Base-by-base conservation (phyloP, 2,797 vertebrate species). In the Sebastes steindachneri region DNA sequence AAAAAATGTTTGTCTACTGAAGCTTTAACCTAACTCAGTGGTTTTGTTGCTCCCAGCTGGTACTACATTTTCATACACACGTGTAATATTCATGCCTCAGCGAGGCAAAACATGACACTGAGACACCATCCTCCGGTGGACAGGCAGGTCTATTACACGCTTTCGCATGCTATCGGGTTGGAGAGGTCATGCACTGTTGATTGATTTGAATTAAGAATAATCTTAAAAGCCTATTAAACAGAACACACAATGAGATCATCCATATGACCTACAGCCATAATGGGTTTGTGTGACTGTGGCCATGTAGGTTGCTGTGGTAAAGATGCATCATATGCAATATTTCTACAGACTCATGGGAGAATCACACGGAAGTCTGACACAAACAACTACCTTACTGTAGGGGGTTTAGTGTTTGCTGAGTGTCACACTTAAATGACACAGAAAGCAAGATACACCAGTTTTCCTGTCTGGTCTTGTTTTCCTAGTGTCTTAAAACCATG, bases 401-500 rank as follows among this genome's bases (percentile, higher is more conserved):
- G 31, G 17, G n/a, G 17, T 29, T 51, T 26, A 26, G 12, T 9
- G 26, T 75, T 72, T 26, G 6, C 5, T 5, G 1, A 48, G 17
- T 14, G 26, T 58, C 66, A 64, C 19, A 21, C 14, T 48, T 65
- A 6, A 35, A 48, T 28, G 17, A n/a, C 60, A 64, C 10, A 58
- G 7, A 64, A 70, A 78, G 9, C 45, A 65, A 14, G 14, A 59
- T 9, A 2, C 10, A 37, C 59, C 14, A 7, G n/a, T 70, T 72
- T 37, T 58, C 14, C 45, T 9, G 15, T 72, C 29, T 11, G 23
- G 17, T 4, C 31, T 19, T 28, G 31, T 37, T 29, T 71, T 15
- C 58, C 55, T 21, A 53, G 9, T 28, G 48, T 51, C 26, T 51
- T 26, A 41, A 71, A 28, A 66, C 19, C 89, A 95, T 86, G 2